Evolutionary conservation across 2,113 vertebrate species (phyloP), one percentile per base, ranked within the genome.

Genomic region (Camelus bactrianus): DNA sequence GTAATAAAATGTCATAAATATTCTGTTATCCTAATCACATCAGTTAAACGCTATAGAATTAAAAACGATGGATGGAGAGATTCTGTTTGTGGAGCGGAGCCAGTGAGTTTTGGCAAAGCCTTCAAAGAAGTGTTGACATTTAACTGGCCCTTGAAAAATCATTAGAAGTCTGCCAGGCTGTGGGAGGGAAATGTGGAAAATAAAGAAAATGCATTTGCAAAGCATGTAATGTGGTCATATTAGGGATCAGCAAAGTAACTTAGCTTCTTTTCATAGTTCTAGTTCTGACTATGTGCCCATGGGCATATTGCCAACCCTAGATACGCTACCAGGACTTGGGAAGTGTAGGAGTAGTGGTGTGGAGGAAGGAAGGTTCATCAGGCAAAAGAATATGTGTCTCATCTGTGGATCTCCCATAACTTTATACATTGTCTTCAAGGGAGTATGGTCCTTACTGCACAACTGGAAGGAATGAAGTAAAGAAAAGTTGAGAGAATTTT

Each of bases 91-190:
- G 83, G 83, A 91, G 9, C 17, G 89, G 17, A 94, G 85, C 84
- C 95, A 91, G 56, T 35, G 62, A 30, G 19, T 93, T 97, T 96
- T 96, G 91, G 76, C 88, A 96, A 95, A 93, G 76, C 13, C 15
- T 56, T 95, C 91, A 83, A 91, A 93, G 79, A 70, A 94, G 77
- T 79, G 17, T 64, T 91, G 77, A 83, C 60, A 89, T 94, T 97
- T 96, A 91, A 82, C 42, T 91, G 46, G 60, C 75, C 72, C 73
- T 96, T 94, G 54, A 94, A 94, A 97, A 94, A 93, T 85, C 77
- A 64, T 94, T 86, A 89, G 50, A 62, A 79, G 56, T 86, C 22
- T 96, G 70, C 42, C 87, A 89, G 58, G 16, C 79, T 94, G 16
- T 85, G 75, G 20, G 42, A 42, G 46, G 48, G 52, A 52, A 58